These are phyloP conservation scores for Patagioenas fasciata DNA, from an alignment of 2,113 vertebrate genomes.

Conservation along the genomic window DNA sequence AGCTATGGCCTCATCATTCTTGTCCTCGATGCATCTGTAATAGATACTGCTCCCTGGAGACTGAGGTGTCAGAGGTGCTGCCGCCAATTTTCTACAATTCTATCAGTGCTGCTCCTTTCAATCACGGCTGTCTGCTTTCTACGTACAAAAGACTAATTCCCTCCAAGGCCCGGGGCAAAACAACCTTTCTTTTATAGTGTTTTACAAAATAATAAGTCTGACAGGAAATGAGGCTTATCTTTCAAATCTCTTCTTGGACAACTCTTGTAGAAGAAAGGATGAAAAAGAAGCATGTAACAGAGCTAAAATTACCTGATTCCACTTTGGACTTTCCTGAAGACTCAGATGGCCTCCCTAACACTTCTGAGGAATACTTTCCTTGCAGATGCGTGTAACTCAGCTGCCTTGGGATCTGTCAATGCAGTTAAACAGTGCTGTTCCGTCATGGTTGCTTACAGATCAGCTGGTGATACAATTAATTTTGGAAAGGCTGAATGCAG, in stretches of 20 bases:
- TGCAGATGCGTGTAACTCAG: neutral
- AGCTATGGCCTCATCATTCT: neutral
- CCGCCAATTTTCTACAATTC: neutral
- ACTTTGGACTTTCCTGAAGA: neutral
- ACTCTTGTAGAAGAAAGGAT: neutral
- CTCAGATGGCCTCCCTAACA: accelerated
- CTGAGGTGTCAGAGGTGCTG: neutral
- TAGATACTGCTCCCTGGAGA: neutral
- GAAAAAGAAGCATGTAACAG: neutral
- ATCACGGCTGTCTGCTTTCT: neutral
- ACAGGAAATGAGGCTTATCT: neutral
- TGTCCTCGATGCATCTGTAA: neutral
- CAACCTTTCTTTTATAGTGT: neutral
- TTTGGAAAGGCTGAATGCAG: neutral
- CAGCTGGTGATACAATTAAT: neutral
- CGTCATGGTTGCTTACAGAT: neutral
- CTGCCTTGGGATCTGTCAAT: neutral
- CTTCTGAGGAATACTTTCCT: neutral
- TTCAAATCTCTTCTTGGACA: neutral
- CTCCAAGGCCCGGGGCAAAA: neutral
- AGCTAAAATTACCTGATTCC: neutral
- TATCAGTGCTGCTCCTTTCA: neutral
- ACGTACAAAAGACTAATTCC: neutral
- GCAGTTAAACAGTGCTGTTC: neutral
- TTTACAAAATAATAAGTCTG: neutral